These are phyloP conservation scores for Macrotis lagotis DNA, from an alignment of 2,113 vertebrate species.

Conservation along the genomic window DNA sequence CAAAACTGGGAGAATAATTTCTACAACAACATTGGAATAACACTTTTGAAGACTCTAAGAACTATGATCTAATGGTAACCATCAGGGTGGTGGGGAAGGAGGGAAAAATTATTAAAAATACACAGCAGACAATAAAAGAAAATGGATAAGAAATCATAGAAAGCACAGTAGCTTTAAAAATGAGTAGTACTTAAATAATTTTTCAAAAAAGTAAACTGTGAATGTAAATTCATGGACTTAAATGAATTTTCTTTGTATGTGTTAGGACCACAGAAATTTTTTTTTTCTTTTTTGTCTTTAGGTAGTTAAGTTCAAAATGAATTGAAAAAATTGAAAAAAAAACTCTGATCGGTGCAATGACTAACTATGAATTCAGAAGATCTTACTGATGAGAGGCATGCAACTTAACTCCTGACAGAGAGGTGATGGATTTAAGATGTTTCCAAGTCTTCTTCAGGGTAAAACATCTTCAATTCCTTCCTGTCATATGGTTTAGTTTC, in stretches of 20 bases:
- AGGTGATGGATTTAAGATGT: neutral
- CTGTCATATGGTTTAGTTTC: neutral
- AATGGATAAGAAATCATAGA: neutral
- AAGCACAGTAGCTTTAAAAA: neutral
- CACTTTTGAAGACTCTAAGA: neutral
- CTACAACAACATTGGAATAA: neutral
- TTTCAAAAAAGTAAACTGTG: too few species aligned
- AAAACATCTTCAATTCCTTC: neutral
- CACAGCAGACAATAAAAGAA: neutral
- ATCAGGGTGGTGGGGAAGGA: neutral
- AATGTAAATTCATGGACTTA: neutral
- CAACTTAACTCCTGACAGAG: neutral
- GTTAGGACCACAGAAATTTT: neutral
- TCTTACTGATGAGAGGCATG: neutral
- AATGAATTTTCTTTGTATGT: neutral
- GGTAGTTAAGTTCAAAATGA: neutral
- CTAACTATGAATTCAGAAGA: neutral
- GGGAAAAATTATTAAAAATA: neutral
- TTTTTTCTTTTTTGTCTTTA: neutral
- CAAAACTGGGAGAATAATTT: neutral
- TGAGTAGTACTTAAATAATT: neutral
- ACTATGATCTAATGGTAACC: neutral
- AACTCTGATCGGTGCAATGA: neutral
- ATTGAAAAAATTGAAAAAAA: too few species aligned
- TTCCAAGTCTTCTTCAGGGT: neutral